Evolutionary conservation across 2,888 invertebrate species (phyloP), one percentile per base, ranked within the genome.

Genomic region (Trissolcus japonicus): DNA sequence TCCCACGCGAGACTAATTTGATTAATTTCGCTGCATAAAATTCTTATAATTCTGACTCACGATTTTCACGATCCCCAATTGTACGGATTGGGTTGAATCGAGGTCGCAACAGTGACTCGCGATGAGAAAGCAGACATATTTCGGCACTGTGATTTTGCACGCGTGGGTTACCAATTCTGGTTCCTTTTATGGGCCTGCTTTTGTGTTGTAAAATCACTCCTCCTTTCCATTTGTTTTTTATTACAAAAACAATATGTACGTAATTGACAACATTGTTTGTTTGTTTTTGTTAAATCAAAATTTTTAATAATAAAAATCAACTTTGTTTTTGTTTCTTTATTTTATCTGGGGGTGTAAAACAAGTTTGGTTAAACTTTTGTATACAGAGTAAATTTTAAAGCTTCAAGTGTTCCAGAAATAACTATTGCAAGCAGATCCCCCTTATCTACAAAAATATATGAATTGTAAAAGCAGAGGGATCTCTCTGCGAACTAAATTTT

Each of bases 71-170:
- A 67, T 60, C 63, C 48, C 41, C 54, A 53, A 74, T 74, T 63
- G 68, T 74, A 57, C 74, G 35, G 48, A 63, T 48, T 60, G 48
- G 60, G 48, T 11, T 35, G 25, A 25, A 75, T 68, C 13, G 68
- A 60, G 68, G 75, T 65, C 63, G 68, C 50, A 16, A 41, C 56
- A 59, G 55, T 66, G 63, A 68, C 63, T 51, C 55, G 75, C 68
- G 65, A 68, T 60, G 75, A 75, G 75, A 75, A 75, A 68, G 75
- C 75, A 48, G 59, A 69, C 60, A 69, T 63, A 69, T 69, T 75
- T 75, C 65, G 69, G 68, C 53, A 29, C 41, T 40, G 59, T 63
- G 65, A 65, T 75, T 75, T 75, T 55, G 55, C 75, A 60, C 69
- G 66, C 66, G 65, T 61, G 71, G 66, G 66, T 53, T 61, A 40